Evolutionary conservation across 2,113 vertebrate species (phyloP).

Genomic region (Sclerurus mexicanus): DNA sequence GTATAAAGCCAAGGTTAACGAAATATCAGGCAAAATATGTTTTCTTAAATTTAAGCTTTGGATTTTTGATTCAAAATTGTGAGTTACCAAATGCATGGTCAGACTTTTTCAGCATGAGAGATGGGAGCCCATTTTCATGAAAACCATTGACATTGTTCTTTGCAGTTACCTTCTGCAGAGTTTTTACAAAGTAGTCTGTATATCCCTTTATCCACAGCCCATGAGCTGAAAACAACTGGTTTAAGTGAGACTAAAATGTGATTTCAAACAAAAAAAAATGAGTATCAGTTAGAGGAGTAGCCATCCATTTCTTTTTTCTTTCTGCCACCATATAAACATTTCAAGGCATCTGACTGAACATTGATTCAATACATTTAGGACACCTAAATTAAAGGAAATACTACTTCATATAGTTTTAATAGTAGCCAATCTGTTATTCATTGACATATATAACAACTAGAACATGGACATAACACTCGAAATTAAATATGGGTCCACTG

Average conservation of each 20-base stretch:
- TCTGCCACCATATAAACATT: background rate
- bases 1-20: background rate
- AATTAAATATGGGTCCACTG: background rate
- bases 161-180: background rate
- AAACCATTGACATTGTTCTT: background rate
- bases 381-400: background rate
- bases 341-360: background rate
- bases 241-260: background rate
- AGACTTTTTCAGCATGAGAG: background rate
- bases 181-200: background rate
- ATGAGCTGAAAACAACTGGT: rapidly evolving
- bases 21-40: background rate
- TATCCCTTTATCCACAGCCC: background rate
- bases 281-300: background rate
- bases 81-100: background rate
- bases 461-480: background rate
- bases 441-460: background rate
- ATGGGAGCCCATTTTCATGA: background rate
- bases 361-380: background rate
- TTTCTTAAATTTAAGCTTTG: background rate
- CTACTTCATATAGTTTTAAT: background rate
- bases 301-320: background rate
- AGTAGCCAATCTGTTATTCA: background rate
- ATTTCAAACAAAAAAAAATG: background rate
- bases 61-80: background rate